Base-by-base conservation (phyloP, 1,140 invertebrate genomes). In the Drosophila gunungcola region DNA sequence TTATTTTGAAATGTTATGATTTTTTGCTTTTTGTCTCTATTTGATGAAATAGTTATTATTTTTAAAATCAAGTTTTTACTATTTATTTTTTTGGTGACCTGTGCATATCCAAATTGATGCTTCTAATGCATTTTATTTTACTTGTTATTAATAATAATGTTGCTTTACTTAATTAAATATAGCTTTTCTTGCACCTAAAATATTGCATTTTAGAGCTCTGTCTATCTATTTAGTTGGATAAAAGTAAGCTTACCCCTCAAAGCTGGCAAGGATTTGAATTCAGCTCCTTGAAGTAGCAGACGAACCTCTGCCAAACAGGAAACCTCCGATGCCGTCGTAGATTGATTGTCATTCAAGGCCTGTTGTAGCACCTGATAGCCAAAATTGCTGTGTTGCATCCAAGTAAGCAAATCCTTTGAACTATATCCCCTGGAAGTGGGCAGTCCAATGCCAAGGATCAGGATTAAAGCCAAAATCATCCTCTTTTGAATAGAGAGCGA, bases 301-400 rank as follows among this genome's bases (percentile, higher is more conserved):
- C 48, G 38, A 12, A 80, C 77, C 6, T 89, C 39, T 0, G 27
- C 49, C 46, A 55, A 13, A 27, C 83, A 88, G 13, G 29, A 21
- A 3, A 6, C 25, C 42, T 83, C 79, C 10, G 10, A 6, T 2
- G 32, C 38, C 3, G 41, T 27, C 5, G 41, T 16, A n/a, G 36
- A 55, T 7, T 39, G 36, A 25, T 39, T 73, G 10, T 51, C 45
- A 6, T 42, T 62, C 16, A 46, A 11, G 2, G 77, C 76, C 53
- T 84, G 73, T 25, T 78, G 67, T 3, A 89, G 58, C 16, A 89
- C 85, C 52, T 80, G 85, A 29, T 74, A 78, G 25, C 85, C 84
- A 25, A 89, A 63, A 36, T 90, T 89, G 41, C 80, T 90, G 0
- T 34, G 32, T 55, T 90, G 85, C 65, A 90, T 38, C 85, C 85